Evolutionary conservation across 1,140 invertebrate species (phyloP), one percentile per base, ranked within the genome.

Genomic region (Ctenoplectra terminalis): DNA sequence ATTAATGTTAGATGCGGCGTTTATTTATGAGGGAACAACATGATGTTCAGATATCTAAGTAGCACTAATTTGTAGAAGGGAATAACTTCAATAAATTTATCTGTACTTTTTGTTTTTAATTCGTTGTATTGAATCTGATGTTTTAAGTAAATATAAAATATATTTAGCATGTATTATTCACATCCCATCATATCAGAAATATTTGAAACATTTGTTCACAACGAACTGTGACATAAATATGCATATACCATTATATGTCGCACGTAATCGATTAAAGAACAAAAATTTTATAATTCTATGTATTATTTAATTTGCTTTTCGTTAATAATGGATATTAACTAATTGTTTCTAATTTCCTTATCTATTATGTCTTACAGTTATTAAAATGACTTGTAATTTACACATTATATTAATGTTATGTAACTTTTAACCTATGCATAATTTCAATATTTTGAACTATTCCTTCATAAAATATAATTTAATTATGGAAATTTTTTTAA

Each of bases 1-100:
- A 70, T 66, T 91, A 71, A 92, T 94, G 90, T 85, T 94, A 37
- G 92, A 93, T 58, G 92, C 92, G 20, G 93, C 89, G 3, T 90
- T 90, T 69, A 92, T 93, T 78, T 92, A 92, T 31, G 80, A 89
- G 11, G 85, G 84, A 61, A 87, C 84, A 71, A 88, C 83, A 81
- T 82, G 70, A 69, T 66, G 6, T 46, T 52, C 8, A n/a, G 11
- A 50, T 29, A 13, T 23, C 15, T 48, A 31, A 56, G 9, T 72
- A 58, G 26, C 15, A 40, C 4, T 82, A 60, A 67, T 26, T 40
- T 67, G 29, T 60, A 69, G 20, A 31, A 26, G 46, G n/a, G 6
- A 66, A 50, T 34, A 29, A 72, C 26, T 61, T 72, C 46, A 72
- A 72, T 79, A 79, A 63, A 73, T 50, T 50, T 46, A 26, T 43